These are phyloP conservation scores for Gymnocypris eckloni DNA, from an alignment of 2,797 vertebrate species.

Conservation along the genomic window DNA sequence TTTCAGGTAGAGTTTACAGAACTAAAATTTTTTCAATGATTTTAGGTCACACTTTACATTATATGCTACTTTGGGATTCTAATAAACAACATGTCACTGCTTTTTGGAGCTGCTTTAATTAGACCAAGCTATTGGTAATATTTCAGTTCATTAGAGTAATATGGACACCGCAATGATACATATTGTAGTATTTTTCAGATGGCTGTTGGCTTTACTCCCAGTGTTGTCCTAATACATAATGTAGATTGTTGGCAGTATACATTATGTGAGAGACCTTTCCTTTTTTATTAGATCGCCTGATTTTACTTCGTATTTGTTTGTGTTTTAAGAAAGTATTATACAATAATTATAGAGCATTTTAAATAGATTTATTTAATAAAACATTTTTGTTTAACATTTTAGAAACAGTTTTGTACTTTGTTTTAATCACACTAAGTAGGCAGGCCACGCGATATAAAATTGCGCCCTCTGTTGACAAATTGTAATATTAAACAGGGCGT, in stretches of 20 bases:
- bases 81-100: neutral
- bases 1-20: constrained; percentile 28
- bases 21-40: neutral
- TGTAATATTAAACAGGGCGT: neutral
- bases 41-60: neutral
- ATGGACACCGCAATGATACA: neutral
- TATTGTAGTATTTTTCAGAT: neutral
- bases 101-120: neutral
- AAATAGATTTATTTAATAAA: neutral
- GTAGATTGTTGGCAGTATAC: neutral
- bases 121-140: neutral
- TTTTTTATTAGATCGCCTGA: neutral
- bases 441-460: neutral
- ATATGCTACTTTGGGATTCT: neutral
- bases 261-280: neutral
- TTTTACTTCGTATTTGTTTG: neutral
- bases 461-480: neutral
- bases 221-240: neutral
- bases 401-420: neutral
- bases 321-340: neutral
- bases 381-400: neutral
- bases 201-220: neutral
- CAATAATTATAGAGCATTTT: neutral
- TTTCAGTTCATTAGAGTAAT: neutral
- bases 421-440: neutral